Evolutionary conservation across 2,888 invertebrate genomes (phyloP), one percentile per base, ranked within the genome.

Genomic region (Oscheius sp.): DNA sequence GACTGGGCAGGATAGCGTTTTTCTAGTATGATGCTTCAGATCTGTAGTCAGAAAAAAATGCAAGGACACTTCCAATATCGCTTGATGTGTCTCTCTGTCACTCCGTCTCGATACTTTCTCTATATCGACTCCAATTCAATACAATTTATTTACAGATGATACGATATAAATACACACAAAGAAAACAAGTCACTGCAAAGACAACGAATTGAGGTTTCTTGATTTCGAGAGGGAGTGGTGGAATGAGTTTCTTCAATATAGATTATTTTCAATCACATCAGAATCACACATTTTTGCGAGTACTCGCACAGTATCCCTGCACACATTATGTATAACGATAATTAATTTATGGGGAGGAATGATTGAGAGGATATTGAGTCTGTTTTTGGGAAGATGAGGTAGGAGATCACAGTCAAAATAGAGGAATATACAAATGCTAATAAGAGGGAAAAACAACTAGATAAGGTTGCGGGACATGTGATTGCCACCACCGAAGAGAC

Each of bases 261-360:
- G 60, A 37, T 33, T 60, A 33, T 33, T 42, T n/a, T 35, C 50
- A 63, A 50, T 50, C 32, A 33, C 35, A 63, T 47, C 13, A 63
- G 33, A 29, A 35, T 35, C n/a, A 60, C 59, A 60, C 33, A 53
- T 53, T 13, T 53, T 53, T 29, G 21, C 21, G 21, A 53, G 59
- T 60, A 60, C 59, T 60, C 59, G 59, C 48, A 63, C 0, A 21
- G 13, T 29, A 37, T 68, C 68, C 68, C 68, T 68, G 68, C 53
- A 29, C 21, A 21, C 29, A 68, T 63, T 60, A 63, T 63, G 63
- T 63, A 63, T 63, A 63, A 48, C 47, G 2, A 63, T n/a, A 48
- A 21, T 53, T 47, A 7, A 10, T 37, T 60, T 37, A 29, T n/a
- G 60, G 63, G 63, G 10, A 21, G 48, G 60, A 33, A 60, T 60